These are phyloP conservation scores for Petrolisthes cinctipes DNA, from an alignment of 2,888 invertebrate genomes.

Conservation along the genomic window DNA sequence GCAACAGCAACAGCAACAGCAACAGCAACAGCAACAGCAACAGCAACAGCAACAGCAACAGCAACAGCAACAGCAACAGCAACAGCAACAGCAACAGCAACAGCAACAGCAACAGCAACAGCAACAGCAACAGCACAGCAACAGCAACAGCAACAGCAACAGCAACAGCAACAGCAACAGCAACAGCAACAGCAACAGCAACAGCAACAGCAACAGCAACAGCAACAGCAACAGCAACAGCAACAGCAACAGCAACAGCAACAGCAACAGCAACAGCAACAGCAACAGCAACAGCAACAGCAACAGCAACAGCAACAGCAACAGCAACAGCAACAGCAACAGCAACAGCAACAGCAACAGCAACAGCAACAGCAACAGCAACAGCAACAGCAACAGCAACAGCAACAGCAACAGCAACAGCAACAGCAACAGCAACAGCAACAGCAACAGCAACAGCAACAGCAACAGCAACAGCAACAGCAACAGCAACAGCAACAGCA, in stretches of 20 bases:
- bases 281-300: background rate
- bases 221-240: background rate
- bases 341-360: background rate
- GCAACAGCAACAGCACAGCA: too few relatives aligned
- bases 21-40: background rate
- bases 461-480: too few relatives aligned
- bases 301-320: background rate
- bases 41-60: background rate
- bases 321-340: background rate
- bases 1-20: background rate
- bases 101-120: background rate
- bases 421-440: too few relatives aligned
- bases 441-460: too few relatives aligned
- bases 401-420: background rate
- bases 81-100: background rate
- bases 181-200: background rate
- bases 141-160: background rate
- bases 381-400: too few relatives aligned
- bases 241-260: background rate
- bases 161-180: background rate
- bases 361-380: background rate
- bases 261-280: background rate
- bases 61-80: background rate
- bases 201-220: background rate
- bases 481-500: too few relatives aligned